Conservation (phyloP, 2,888 invertebrate genomes). For the Drosophila imparisetae region DNA sequence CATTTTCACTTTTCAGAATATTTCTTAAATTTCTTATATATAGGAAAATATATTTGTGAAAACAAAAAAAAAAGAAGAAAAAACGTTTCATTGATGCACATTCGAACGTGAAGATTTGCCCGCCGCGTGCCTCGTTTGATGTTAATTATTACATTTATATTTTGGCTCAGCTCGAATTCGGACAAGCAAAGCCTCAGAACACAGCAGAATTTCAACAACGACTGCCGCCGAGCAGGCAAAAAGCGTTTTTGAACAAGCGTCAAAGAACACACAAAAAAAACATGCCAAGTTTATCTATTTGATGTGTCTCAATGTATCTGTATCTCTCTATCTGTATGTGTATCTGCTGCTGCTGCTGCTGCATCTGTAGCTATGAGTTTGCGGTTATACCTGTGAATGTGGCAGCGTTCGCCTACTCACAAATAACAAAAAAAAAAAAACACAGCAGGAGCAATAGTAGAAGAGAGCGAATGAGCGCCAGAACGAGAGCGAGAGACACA, state of each 20-base stretch:
- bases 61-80: background rate
- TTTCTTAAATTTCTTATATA: background rate
- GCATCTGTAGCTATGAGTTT: constrained; percentile 9
- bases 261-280: constrained; percentile 25
- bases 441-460: background rate
- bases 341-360: constrained; percentile 4
- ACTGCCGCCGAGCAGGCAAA: constrained; percentile 44
- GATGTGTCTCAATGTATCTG: constrained; percentile 70
- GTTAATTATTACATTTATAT: constrained; percentile 15
- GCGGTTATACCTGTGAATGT: constrained; percentile 26
- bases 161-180: constrained; percentile 1
- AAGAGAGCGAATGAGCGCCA: background rate
- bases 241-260: constrained; percentile 7
- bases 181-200: constrained; percentile 32
- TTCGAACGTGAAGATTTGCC: constrained; percentile 9
- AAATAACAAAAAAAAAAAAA: background rate
- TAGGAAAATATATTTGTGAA: background rate
- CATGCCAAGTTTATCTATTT: constrained; percentile 42
- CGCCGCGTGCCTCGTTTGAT: constrained; percentile 38
- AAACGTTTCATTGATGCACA: background rate
- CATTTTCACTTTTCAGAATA: background rate
- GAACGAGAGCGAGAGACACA: background rate
- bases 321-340: constrained; percentile 84
- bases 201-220: constrained; percentile 41
- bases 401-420: constrained; percentile 48